Evolutionary conservation across 2,888 invertebrate genomes (phyloP), one percentile per base, ranked within the genome.

Genomic region (Ennomos quercinarius): DNA sequence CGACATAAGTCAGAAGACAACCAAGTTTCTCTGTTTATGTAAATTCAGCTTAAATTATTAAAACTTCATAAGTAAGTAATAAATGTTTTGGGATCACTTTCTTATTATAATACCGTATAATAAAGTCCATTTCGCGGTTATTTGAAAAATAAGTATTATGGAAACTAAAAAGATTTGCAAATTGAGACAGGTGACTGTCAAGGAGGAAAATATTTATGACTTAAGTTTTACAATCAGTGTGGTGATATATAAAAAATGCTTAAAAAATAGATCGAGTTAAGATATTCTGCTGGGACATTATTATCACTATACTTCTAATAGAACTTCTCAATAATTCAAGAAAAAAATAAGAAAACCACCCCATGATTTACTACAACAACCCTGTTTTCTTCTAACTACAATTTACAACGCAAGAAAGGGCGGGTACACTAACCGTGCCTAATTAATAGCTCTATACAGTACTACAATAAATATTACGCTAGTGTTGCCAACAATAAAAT

Each of bases 391-490:
- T 39, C 11, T 11, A 39, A 39, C 39, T n/a, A 39, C 39, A 39
- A 39, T 39, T 8, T 41, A 70, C 72, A 73, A 74, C 70, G 64
- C 66, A 62, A 69, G 71, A 71, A 73, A 74, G 76, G 82, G 83
- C 80, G 78, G 73, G 73, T 59, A 78, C 75, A 73, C 71, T 70
- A 71, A 84, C 86, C 87, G 76, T 81, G 67, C 67, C 85, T 79
- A 87, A 87, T 87, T 79, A 84, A 86, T 81, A 73, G 80, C 74
- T 66, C 62, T 59, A 68, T 74, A 82, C 81, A 81, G 77, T 76
- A 42, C 44, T 59, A 83, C 78, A 82, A 82, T 81, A 60, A 79
- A 80, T 48, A 57, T 52, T 17, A 48, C 42, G 57, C 47, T 12
- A 52, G 40, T 57, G 52, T 48, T 44, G 58, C 48, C 52, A 58